Percentiles rank a stretch among this genome's conserved stretches.
These are phyloP conservation scores for Hemithea aestivaria DNA, from an alignment of 2,888 invertebrate species.

Conservation along the genomic window DNA sequence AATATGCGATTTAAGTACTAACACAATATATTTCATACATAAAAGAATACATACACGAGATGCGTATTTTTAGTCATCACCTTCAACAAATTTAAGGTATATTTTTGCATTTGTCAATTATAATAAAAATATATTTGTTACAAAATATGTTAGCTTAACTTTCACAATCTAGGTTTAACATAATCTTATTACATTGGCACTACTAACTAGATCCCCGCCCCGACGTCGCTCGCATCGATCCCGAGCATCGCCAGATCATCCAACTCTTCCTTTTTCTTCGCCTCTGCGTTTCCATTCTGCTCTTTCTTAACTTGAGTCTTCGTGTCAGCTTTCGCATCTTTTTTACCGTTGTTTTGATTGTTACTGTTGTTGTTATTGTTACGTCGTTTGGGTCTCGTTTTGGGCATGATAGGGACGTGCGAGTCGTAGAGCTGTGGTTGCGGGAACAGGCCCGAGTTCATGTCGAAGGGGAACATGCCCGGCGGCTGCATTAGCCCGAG, in stretches of 20 bases:
- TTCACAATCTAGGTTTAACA: not conserved
- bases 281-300: slow-evolving; percentile 28
- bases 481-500: slow-evolving; percentile 31
- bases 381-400: slow-evolving; percentile 15
- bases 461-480: slow-evolving; percentile 61
- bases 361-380: slow-evolving; percentile 28
- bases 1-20: too few species aligned
- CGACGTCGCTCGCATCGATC: slow-evolving; percentile 89
- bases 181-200: not conserved
- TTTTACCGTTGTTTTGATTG: slow-evolving; percentile 10
- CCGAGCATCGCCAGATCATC: slow-evolving; percentile 92
- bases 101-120: too few species aligned
- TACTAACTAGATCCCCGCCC: slow-evolving; percentile 60
- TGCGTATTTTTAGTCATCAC: too few species aligned
- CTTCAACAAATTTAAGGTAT: too few species aligned
- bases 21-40: too few species aligned
- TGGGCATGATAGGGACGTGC: slow-evolving; percentile 55
- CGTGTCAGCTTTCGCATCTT: not conserved
- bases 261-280: slow-evolving; percentile 72
- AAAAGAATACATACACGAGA: too few species aligned
- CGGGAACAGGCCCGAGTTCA: slow-evolving; percentile 50
- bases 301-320: slow-evolving; percentile 13
- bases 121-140: too few species aligned
- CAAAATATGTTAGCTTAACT: too few species aligned
- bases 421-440: slow-evolving; percentile 61